Percentiles rank a stretch among this genome's conserved stretches.
Conservation (phyloP, 2,797 vertebrate genomes). For the Chelon labrosus region DNA sequence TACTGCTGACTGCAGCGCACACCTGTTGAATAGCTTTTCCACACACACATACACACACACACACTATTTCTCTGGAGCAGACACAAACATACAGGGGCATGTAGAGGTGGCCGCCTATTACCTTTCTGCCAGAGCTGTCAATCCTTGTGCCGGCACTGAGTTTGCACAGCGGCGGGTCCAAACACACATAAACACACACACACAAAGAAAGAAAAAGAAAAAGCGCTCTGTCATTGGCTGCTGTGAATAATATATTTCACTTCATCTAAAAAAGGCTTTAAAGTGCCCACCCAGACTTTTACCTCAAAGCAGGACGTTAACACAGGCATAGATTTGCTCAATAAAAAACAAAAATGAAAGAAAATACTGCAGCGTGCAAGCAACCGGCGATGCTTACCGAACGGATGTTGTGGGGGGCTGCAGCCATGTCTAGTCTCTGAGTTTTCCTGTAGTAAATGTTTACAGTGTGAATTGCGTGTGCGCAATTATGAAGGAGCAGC, state of each 20-base stretch:
- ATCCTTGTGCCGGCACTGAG: slow-evolving; percentile 32
- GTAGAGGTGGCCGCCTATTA: slow-evolving; percentile 47
- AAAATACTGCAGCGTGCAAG: slow-evolving; percentile 31
- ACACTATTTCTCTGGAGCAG: slow-evolving; percentile 10
- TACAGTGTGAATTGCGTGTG: slow-evolving; percentile 51
- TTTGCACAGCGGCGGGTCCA: slow-evolving; percentile 30
- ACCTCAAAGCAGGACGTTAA: slow-evolving; percentile 50
- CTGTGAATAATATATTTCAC: slow-evolving; percentile 55
- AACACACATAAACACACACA: slow-evolving; percentile 13
- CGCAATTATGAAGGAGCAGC: slow-evolving; percentile 35
- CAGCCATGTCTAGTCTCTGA: slow-evolving; percentile 52
- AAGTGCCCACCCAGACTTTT: slow-evolving; percentile 57
- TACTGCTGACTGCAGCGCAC: slow-evolving; percentile 60
- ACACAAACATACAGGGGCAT: slow-evolving; percentile 44
- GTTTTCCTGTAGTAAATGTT: slow-evolving; percentile 56
- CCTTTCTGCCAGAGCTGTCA: slow-evolving; percentile 57
- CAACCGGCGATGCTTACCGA: slow-evolving; percentile 31
- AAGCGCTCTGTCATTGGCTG: slow-evolving; percentile 30
- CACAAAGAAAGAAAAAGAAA: slow-evolving; percentile 5
- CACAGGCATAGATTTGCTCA: slow-evolving; percentile 43
- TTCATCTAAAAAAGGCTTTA: slow-evolving; percentile 56
- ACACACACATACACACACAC: slow-evolving; percentile 24
- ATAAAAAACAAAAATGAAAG: slow-evolving; percentile 54
- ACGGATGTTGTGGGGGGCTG: slow-evolving; percentile 48
- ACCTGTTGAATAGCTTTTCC: slow-evolving; percentile 62